Evolutionary conservation across 2,797 vertebrate species (phyloP), one percentile per base, ranked within the genome.

Genomic region (Octomys mimax): DNA sequence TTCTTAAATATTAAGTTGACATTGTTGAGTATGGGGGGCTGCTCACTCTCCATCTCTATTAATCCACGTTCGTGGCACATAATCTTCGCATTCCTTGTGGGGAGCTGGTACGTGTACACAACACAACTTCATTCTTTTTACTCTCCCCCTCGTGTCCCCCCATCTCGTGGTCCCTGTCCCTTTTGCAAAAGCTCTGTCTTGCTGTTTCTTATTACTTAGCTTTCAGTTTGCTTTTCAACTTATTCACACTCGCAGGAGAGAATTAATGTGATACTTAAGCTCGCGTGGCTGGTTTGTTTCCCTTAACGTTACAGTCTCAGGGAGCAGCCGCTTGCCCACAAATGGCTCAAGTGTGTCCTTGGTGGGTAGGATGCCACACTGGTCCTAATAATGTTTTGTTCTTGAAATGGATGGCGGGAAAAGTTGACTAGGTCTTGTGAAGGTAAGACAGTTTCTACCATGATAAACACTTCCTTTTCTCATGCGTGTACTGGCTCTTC

Each of bases 351-450:
- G 5, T 75, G 46, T 28, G 42, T 31, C 39, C 70, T 46, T 28
- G 6, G 22, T 31, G 62, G 28, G 28, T 9, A 1, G 36, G 33
- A 36, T 84, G 22, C 36, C 68, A 52, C 28, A 31, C 5, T 33
- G 33, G 78, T 54, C n/a, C 64, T 86, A 46, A 64, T 61, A 52
- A 64, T 83, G 49, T 13, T 89, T 84, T 96, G 26, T 75, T n/a
- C 21, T 59, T 52, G 33, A 64, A 54, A 79, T 24, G 82, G 22
- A 81, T 73, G 77, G 62, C 26, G 70, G 95, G 28, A 21, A 66
- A 75, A 2, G 12, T 77, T 59, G 57, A 85, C 42, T 79, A 2
- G 7, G 81, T 84, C 52, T 79, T 61, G 13, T 62, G 61, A 87
- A 9, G 31, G 1, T 46, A 54, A 54, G 42, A 42, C 90, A 73